Base-by-base conservation (phyloP, 92 coral and sea anemone genomes). In the Plumapathes pennacea region DNA sequence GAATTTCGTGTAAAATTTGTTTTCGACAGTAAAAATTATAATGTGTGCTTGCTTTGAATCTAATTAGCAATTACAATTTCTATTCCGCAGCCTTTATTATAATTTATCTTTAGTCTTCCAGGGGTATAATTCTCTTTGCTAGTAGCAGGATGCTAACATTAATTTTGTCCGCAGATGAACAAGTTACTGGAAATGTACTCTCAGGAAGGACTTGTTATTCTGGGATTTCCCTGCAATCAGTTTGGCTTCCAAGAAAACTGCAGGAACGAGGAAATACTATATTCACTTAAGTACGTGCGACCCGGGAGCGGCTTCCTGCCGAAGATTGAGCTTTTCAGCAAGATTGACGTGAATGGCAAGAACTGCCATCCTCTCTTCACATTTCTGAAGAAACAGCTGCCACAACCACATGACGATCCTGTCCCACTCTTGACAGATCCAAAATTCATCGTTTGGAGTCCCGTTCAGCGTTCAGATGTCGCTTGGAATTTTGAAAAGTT, bases 151-250 rank as follows among this genome's bases (percentile, higher is more conserved):
- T n/a, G n/a, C n/a, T n/a, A n/a, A n/a, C n/a, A n/a, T n/a, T n/a
- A n/a, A n/a, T n/a, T n/a, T n/a, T n/a, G n/a, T 22, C 3, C 51
- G 20, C 68, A 91, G 97, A 91, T 91, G 97, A 91, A 91, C 37
- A 81, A 83, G 77, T 95, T 91, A 20, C 13, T 79, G 75, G 97
- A 86, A 55, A 70, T 82, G 37, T 91, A 79, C 60, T 41, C 81
- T 74, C 72, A 56, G 30, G 80, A 83, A 61, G 97, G 97, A 56
- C 91, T 91, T 58, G 86, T 68, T 24, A 67, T 91, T 58, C 86
- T 91, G 69, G 96, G 91, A 14, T 91, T 91, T 91, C 97, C 97
- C 84, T 91, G 97, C 78, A 91, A 91, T 70, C 97, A 91, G 89
- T 91, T 91, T 72, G 97, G 97, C 12, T 89, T 86, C 41, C 97